phyloP scores from a whole-genome alignment of 2,113 vertebrate species.

The Eulacestoma nigropectus region DNA sequence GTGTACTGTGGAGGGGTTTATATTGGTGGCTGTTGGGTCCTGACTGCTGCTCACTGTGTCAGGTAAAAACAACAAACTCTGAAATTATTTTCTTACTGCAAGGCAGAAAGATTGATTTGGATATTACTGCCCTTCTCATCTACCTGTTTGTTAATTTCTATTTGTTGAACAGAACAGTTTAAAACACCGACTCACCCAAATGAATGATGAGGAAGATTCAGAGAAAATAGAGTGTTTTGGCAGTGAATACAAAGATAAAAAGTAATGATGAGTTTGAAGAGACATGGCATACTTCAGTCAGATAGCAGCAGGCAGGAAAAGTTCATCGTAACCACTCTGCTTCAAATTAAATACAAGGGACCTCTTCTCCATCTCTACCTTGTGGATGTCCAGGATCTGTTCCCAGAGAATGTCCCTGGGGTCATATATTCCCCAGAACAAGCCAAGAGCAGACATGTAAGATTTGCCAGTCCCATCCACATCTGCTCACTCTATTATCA shows the following conservation, averaged over 20 bases:
- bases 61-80: constrained; percentile 69
- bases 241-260: background rate
- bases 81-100: background rate
- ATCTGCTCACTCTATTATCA: background rate
- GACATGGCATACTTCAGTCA: background rate
- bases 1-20: constrained; percentile 88
- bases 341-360: background rate
- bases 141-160: background rate
- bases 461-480: background rate
- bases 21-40: constrained; percentile 90
- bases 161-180: background rate
- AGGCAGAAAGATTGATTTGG: background rate
- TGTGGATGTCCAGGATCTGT: background rate
- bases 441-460: background rate
- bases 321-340: background rate
- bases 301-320: background rate
- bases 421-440: background rate
- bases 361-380: background rate
- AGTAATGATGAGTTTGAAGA: background rate
- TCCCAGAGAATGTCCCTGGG: background rate
- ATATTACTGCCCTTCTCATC: background rate
- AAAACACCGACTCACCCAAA: background rate
- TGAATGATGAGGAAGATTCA: background rate
- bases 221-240: background rate
- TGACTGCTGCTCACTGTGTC: constrained; percentile 95